phyloP scores from a whole-genome alignment of 2,113 vertebrate genomes.

The Ceuthmochares aereus region DNA sequence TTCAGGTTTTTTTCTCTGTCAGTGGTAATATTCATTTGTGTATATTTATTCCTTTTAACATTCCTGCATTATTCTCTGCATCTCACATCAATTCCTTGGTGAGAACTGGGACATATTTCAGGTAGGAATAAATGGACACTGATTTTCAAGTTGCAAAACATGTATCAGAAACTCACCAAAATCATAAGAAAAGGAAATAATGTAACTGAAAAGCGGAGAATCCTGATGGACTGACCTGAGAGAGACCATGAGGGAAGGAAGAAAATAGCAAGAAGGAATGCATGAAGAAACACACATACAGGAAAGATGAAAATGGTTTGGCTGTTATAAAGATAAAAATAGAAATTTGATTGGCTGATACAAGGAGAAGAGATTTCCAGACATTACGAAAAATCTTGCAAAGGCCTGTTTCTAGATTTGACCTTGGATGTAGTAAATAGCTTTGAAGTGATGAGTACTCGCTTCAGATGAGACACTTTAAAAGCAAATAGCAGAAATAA shows the following conservation, averaged over 20 bases:
- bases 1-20: background rate
- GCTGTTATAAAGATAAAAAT: accelerated
- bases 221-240: background rate
- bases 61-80: background rate
- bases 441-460: background rate
- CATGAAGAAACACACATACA: background rate
- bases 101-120: background rate
- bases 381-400: background rate
- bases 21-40: background rate
- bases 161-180: background rate
- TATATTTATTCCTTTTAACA: background rate
- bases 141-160: background rate
- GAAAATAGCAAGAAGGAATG: background rate
- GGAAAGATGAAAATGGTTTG: background rate
- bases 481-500: slow-evolving; percentile 39
- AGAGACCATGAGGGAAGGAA: background rate
- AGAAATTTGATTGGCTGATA: background rate
- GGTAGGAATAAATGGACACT: background rate
- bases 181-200: background rate
- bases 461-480: background rate
- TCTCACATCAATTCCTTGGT: background rate
- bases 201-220: background rate
- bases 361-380: background rate
- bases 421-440: background rate
- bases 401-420: background rate